phyloP scores from a whole-genome alignment of 1,140 invertebrate species.

The Drosophila ambigua region DNA sequence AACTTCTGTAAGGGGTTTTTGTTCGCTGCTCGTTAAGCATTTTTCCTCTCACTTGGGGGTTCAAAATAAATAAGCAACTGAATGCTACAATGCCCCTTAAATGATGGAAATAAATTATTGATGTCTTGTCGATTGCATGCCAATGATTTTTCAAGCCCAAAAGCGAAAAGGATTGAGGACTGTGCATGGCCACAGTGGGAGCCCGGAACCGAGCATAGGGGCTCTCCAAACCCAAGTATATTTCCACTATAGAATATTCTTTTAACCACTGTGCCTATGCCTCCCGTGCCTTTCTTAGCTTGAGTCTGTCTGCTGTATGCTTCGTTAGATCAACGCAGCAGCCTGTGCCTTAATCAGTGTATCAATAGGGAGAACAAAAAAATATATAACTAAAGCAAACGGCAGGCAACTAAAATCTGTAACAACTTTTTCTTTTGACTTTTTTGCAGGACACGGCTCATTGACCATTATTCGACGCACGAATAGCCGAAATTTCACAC shows the following conservation, averaged over 20 bases:
- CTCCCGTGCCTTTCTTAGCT: slow-evolving; percentile 4
- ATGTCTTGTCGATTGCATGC: slow-evolving; percentile 44
- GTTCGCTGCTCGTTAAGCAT: slow-evolving; percentile 63
- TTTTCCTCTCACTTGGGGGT: slow-evolving; percentile 53
- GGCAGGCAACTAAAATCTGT: slow-evolving; percentile 14
- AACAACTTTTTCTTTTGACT: slow-evolving; percentile 43
- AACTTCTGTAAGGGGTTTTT: slow-evolving; percentile 35
- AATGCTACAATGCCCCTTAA: slow-evolving; percentile 57
- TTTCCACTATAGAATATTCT: too few relatives aligned
- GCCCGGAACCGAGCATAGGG: too few relatives aligned
- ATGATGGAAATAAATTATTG: slow-evolving; percentile 74
- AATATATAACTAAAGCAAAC: slow-evolving; percentile 28
- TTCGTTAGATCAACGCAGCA: slow-evolving; percentile 52
- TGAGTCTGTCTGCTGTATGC: not conserved
- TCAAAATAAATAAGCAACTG: slow-evolving; percentile 69
- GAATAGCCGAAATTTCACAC: slow-evolving; percentile 84
- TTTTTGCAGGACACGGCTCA: slow-evolving; percentile 89
- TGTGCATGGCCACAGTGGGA: too few relatives aligned
- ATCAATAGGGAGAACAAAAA: slow-evolving; percentile 34
- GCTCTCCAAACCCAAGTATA: too few relatives aligned
- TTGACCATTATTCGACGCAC: slow-evolving; percentile 92
- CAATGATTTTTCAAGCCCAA: slow-evolving; percentile 1
- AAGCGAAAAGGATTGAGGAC: too few relatives aligned
- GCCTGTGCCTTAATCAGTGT: slow-evolving; percentile 30
- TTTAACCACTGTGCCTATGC: slow-evolving; percentile 12